Evolutionary conservation across 2,888 invertebrate genomes (phyloP).

Genomic region (Lasius platythorax): DNA sequence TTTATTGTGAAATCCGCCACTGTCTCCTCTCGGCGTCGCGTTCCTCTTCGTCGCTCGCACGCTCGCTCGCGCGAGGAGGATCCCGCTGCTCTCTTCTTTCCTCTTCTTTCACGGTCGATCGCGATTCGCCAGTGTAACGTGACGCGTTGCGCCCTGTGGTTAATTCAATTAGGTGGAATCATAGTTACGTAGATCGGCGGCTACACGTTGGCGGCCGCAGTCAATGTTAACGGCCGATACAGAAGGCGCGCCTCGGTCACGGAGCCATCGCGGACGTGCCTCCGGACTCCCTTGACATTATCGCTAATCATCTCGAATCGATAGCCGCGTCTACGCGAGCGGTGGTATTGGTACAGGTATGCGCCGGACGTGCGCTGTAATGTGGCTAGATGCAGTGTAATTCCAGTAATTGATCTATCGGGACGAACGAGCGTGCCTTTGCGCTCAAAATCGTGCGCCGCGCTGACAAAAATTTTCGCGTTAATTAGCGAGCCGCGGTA

Average conservation of each 20-base stretch:
- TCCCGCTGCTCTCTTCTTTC: background rate
- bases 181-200: conserved; percentile 77
- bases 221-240: conserved; percentile 67
- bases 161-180: conserved; percentile 85
- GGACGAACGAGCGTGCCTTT: background rate
- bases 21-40: background rate
- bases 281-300: conserved; percentile 80
- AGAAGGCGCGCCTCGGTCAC: conserved; percentile 76
- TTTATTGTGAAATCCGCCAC: conserved; percentile 23
- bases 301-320: conserved; percentile 82
- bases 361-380: conserved; percentile 55
- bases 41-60: conserved; percentile 21
- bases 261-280: conserved; percentile 82
- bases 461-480: conserved; percentile 27
- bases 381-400: conserved; percentile 42
- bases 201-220: conserved; percentile 44
- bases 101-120: conserved; percentile 48
- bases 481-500: conserved; percentile 21
- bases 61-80: conserved; percentile 2
- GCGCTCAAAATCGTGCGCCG: background rate
- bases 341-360: conserved; percentile 49
- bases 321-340: conserved; percentile 72
- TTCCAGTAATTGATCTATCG: conserved; percentile 49
- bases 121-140: conserved; percentile 71
- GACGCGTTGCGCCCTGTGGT: conserved; percentile 83